These are phyloP conservation scores for Idris sp. DNA, from an alignment of 1,140 invertebrate genomes.

Conservation along the genomic window DNA sequence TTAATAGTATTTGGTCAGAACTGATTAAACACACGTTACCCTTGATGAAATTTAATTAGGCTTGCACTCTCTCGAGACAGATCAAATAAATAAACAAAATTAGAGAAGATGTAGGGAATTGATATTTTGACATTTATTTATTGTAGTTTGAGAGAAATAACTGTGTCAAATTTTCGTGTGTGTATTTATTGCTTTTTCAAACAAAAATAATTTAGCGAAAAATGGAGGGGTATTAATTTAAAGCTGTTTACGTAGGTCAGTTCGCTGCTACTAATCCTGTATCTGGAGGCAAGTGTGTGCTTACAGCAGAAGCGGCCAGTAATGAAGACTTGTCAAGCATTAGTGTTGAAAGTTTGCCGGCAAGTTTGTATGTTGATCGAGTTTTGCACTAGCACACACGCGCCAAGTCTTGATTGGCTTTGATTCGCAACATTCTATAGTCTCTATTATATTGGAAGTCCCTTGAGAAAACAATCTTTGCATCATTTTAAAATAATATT, in stretches of 20 bases:
- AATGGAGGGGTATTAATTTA: slow-evolving; percentile 18
- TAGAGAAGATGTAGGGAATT: too few species aligned
- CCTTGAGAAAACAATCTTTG: slow-evolving; percentile 6
- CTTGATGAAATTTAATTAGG: too few species aligned
- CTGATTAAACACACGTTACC: too few species aligned
- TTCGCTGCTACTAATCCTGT: slow-evolving; percentile 10
- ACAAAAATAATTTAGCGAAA: too few species aligned
- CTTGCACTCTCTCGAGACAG: too few species aligned
- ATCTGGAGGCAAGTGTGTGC: slow-evolving; percentile 7
- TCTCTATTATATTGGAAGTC: slow-evolving; percentile 5
- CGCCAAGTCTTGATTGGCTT: slow-evolving; percentile 5
- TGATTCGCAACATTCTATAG: slow-evolving; percentile 25
- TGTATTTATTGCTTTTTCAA: too few species aligned
- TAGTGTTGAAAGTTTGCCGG: slow-evolving; percentile 31
- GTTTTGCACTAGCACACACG: slow-evolving; percentile 21
- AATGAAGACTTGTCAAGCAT: slow-evolving; percentile 35
- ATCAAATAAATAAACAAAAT: too few species aligned
- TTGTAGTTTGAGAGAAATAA: too few species aligned
- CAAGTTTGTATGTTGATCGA: slow-evolving; percentile 47
- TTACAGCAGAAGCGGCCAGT: slow-evolving; percentile 23
- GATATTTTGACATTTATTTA: too few species aligned
- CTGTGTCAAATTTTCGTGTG: too few species aligned
- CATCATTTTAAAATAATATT: too few species aligned
- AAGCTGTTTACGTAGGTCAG: slow-evolving; percentile 27
- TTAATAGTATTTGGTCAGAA: too few species aligned